Percentiles rank a stretch among this genome's conserved stretches.
These are phyloP conservation scores for Emys orbicularis DNA, from an alignment of 2,797 vertebrate species.

Conservation along the genomic window DNA sequence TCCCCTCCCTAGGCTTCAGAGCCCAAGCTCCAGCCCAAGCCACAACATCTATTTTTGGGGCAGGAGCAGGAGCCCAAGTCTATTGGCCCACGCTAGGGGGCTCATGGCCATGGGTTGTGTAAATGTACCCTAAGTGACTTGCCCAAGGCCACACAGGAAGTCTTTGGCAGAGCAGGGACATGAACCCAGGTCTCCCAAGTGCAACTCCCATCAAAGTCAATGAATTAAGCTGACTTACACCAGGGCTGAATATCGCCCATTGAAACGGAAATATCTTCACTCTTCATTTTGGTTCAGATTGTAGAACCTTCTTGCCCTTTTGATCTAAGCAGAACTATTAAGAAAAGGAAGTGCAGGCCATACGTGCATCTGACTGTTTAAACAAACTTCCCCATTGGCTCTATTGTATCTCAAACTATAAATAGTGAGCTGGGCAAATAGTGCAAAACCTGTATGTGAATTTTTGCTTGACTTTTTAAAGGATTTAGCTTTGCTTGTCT, in stretches of 20 bases:
- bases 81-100: neutral
- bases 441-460: constrained; percentile 6
- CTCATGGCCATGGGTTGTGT: neutral
- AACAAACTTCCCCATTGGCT: constrained; percentile 50
- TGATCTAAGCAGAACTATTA: constrained; percentile 1
- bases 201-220: neutral
- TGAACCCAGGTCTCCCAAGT: neutral
- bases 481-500: constrained; percentile 47
- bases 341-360: neutral
- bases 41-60: neutral
- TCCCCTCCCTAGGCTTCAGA: neutral
- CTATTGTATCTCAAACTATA: constrained; percentile 15
- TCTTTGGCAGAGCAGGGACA: neutral
- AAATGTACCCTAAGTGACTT: neutral
- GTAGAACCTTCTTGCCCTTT: neutral
- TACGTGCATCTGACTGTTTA: neutral
- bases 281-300: constrained; percentile 42
- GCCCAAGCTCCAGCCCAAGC: neutral
- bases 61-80: neutral
- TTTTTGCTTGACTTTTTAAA: constrained; percentile 18
- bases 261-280: constrained; percentile 25
- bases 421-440: constrained; percentile 1
- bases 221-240: neutral
- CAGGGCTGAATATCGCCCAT: constrained; percentile 6
- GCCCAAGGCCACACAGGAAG: neutral